Evolutionary conservation across 2,797 vertebrate genomes (phyloP), one percentile per base, ranked within the genome.

Genomic region (Sebastes diaconus): DNA sequence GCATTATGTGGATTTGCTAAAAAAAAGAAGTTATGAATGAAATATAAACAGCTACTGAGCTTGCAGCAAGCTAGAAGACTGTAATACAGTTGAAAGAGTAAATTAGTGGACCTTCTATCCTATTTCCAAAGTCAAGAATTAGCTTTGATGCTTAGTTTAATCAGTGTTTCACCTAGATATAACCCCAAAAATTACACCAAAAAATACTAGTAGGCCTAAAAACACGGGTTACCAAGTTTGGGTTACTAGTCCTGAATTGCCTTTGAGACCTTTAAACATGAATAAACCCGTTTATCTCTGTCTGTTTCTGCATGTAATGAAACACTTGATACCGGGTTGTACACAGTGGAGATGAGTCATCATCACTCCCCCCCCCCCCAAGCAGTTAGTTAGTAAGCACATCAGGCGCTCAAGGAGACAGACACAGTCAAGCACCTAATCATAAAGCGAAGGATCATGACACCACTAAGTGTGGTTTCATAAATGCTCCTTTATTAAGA

Each of bases 291-390:
- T 57, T 73, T 80, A 39, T 50, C 22, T 36, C 30, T 42, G 12
- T 57, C 12, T 72, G 12, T 63, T 66, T 69, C 52, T 50, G 32
- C 39, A 24, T 50, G 13, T 59, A 59, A 75, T 22, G 29, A 65
- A 75, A 80, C 61, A 57, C 64, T 83, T 81, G 30, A 80, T 59
- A 77, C 25, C 14, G 54, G 46, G 24, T 65, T 77, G 71, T 64
- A 60, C 60, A 77, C 29, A 64, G 14, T 63, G 27, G n/a, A 77
- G 32, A 86, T 90, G 87, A 90, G 83, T 90, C 87, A 91, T 88
- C 81, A 22, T 85, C 81, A 24, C 16, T 66, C 63, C 25, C 7
- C 54, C 8, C 10, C 14, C n/a, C 65, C 25, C 54, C 8, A 29
- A 73, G 66, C 73, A 71, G 68, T 78, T 73, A 46, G 52, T 88